Percentiles rank a stretch among this genome's conserved stretches.
These are phyloP conservation scores for Dreissena polymorpha DNA, from an alignment of 1,140 invertebrate species.

Conservation along the genomic window DNA sequence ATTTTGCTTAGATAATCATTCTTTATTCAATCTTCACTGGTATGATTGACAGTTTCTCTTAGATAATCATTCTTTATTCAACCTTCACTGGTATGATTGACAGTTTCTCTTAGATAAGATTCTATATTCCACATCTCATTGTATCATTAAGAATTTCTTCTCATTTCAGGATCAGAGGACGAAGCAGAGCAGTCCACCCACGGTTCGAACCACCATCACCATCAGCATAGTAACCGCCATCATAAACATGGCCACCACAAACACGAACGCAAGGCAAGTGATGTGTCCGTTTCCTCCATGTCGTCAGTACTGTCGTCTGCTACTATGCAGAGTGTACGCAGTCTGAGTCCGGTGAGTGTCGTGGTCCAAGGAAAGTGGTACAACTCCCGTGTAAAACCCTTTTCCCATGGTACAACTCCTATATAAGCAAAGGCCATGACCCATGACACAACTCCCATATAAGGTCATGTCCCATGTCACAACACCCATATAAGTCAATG, in stretches of 20 bases:
- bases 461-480: too few relatives aligned
- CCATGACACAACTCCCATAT: too few relatives aligned
- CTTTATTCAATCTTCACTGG: background rate
- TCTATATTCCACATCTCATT: background rate
- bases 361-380: slow-evolving; percentile 1
- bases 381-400: background rate
- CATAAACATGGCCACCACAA: slow-evolving; percentile 1
- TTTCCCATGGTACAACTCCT: too few relatives aligned
- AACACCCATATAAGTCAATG: too few relatives aligned
- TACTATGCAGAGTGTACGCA: slow-evolving; percentile 31
- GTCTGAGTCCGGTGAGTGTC: slow-evolving; percentile 8
- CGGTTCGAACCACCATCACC: slow-evolving; percentile 21
- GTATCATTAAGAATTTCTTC: background rate
- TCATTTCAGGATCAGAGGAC: slow-evolving; percentile 36
- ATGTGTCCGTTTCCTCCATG: background rate
- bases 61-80: background rate
- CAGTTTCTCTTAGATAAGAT: background rate
- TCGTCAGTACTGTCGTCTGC: background rate
- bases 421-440: too few relatives aligned
- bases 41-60: background rate
- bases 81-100: background rate
- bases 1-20: background rate
- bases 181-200: slow-evolving; percentile 22
- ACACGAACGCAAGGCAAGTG: slow-evolving; percentile 33
- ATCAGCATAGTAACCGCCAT: slow-evolving; percentile 6